A percentile compares a stretch with the other conserved stretches of the same genome.
Evolutionary conservation across 2,797 vertebrate species (phyloP).

Genomic region (Vultur gryphus): DNA sequence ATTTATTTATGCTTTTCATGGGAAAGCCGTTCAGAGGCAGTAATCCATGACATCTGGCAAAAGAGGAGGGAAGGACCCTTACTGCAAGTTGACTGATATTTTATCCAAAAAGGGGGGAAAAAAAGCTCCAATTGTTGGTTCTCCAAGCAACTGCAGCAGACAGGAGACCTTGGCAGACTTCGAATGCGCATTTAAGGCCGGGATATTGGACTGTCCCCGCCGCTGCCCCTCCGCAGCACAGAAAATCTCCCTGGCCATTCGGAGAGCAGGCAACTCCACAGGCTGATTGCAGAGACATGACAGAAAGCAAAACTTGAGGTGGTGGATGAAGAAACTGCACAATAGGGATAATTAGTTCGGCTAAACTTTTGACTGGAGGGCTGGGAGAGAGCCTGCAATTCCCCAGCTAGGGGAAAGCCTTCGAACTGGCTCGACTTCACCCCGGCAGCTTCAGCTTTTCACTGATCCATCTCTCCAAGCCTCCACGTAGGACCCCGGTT

Average conservation of each 20-base stretch:
- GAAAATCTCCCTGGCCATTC: fast-evolving
- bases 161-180: not conserved
- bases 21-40: conserved; percentile 59
- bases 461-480: not conserved
- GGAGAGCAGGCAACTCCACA: fast-evolving
- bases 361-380: not conserved
- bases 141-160: not conserved
- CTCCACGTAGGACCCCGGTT: not conserved
- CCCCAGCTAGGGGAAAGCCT: not conserved
- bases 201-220: not conserved
- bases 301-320: not conserved
- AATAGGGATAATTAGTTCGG: not conserved
- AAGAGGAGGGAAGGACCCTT: conserved; percentile 54
- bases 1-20: conserved; percentile 70
- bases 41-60: conserved; percentile 65
- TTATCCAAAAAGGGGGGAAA: not conserved
- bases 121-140: conserved; percentile 14
- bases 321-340: not conserved
- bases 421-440: fast-evolving
- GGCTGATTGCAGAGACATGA: not conserved
- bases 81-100: conserved; percentile 40
- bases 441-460: fast-evolving
- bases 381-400: not conserved
- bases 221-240: not conserved
- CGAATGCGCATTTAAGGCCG: fast-evolving